Evolutionary conservation across 2,797 vertebrate genomes (phyloP).

Genomic region (Neomorphus geoffroyi): DNA sequence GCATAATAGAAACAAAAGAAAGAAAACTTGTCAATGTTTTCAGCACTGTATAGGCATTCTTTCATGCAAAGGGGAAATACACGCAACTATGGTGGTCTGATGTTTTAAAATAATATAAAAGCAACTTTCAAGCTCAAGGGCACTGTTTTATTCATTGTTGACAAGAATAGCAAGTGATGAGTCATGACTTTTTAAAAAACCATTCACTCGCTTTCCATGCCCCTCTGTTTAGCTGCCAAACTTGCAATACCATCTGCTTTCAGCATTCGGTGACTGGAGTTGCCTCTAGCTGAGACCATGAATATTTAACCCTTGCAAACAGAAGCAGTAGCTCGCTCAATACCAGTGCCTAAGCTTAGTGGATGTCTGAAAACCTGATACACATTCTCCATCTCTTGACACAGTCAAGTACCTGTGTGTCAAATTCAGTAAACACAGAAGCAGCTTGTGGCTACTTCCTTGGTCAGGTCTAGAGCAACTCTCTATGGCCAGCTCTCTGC

Average conservation of each 20-base stretch:
- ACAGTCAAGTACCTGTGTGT: not conserved
- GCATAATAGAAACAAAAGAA: not conserved
- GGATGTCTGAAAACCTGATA: not conserved
- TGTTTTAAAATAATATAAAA: conserved; percentile 17
- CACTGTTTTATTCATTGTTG: conserved; percentile 35
- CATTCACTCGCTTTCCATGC: conserved; percentile 20
- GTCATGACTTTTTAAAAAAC: conserved; percentile 36
- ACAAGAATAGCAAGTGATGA: conserved; percentile 42
- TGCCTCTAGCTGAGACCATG: not conserved
- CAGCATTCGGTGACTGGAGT: not conserved
- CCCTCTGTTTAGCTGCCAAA: not conserved
- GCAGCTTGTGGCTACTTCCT: not conserved
- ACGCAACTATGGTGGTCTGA: not conserved
- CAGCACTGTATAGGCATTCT: not conserved
- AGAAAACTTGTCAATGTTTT: not conserved
- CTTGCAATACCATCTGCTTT: conserved; percentile 46
- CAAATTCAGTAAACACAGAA: not conserved
- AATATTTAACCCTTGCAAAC: conserved; percentile 35
- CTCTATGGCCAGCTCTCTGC: too few species aligned
- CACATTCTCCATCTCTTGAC: not conserved
- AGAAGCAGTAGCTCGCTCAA: not conserved
- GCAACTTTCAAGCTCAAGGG: not conserved
- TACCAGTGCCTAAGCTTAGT: not conserved
- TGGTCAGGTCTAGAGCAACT: too few species aligned
- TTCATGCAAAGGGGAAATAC: not conserved